A percentile compares a stretch with the other conserved stretches of the same genome.
These are phyloP conservation scores for Lacerta bilineata DNA, from an alignment of 2,797 vertebrate genomes.

Conservation along the genomic window DNA sequence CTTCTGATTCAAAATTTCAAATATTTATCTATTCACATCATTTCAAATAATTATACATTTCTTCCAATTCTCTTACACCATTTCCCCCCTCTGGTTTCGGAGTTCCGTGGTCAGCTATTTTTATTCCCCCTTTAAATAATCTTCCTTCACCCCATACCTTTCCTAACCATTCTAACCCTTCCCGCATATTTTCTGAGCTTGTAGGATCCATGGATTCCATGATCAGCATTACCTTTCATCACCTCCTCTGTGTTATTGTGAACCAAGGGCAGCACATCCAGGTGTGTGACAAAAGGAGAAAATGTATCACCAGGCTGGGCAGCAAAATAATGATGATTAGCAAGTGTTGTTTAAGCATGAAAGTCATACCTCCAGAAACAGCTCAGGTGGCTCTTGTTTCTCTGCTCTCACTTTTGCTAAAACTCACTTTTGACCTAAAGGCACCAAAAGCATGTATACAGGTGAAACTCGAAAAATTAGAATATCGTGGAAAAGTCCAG, in stretches of 20 bases:
- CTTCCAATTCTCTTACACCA: too few relatives aligned
- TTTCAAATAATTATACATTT: too few relatives aligned
- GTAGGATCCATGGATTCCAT: too few relatives aligned
- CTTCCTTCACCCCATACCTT: too few relatives aligned
- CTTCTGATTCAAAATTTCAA: too few relatives aligned
- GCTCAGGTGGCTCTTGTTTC: neutral
- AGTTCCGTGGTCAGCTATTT: too few relatives aligned
- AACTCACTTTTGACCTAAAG: neutral
- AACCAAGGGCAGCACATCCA: neutral
- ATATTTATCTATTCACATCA: too few relatives aligned
- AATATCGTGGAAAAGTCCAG: too few relatives aligned
- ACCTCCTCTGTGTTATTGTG: neutral
- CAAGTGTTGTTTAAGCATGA: conserved; percentile 5
- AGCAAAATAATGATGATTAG: neutral
- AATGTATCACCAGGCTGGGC: neutral
- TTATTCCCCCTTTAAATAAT: too few relatives aligned
- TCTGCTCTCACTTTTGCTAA: neutral
- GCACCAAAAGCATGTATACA: neutral
- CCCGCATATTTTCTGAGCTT: neutral
- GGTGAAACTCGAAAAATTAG: too few relatives aligned
- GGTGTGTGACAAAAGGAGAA: neutral
- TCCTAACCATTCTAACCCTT: too few relatives aligned
- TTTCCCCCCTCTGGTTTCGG: too few relatives aligned
- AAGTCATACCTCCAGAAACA: neutral
- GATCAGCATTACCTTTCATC: neutral